Conservation (phyloP, 2,888 invertebrate genomes). For the Eutolmus rufibarbis region DNA sequence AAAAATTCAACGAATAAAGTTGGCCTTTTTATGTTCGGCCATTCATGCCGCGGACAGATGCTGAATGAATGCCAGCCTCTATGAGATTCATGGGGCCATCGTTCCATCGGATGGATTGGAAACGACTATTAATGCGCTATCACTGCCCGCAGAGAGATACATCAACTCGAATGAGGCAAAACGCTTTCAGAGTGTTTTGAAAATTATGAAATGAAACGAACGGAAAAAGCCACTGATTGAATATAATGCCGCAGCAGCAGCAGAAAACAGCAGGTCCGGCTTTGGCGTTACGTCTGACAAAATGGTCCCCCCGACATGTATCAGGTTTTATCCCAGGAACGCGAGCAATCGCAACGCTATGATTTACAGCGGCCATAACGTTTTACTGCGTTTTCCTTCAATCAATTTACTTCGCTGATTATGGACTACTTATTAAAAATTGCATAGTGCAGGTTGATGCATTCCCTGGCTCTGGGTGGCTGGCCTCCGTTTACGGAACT, state of each 20-base stretch:
- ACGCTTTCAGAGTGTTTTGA: constrained; percentile 29
- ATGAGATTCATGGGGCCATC: constrained; percentile 25
- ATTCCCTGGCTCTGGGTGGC: background rate
- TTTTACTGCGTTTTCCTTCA: constrained; percentile 33
- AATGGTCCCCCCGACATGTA: background rate
- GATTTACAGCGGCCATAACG: constrained; percentile 26
- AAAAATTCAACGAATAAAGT: constrained; percentile 6
- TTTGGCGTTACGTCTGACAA: constrained; percentile 3
- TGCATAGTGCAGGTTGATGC: constrained; percentile 36
- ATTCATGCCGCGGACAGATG: constrained; percentile 24
- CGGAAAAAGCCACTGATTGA: constrained; percentile 25
- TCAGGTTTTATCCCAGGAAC: constrained; percentile 6
- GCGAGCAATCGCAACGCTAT: constrained; percentile 24
- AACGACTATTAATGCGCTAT: constrained; percentile 30
- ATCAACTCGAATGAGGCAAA: background rate
- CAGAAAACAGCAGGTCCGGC: background rate
- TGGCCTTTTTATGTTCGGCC: constrained; percentile 2
- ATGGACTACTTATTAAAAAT: constrained; percentile 33
- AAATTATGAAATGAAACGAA: constrained; percentile 31
- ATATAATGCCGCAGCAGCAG: background rate
- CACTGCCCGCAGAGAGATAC: constrained; percentile 7
- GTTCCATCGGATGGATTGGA: constrained; percentile 7
- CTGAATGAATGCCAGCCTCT: constrained; percentile 6
- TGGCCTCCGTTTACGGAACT: background rate
- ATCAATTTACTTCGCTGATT: constrained; percentile 30